A percentile compares a stretch with the other conserved stretches of the same genome.
phyloP scores from a whole-genome alignment of 2,888 invertebrate species.

The Parnassius apollo region DNA sequence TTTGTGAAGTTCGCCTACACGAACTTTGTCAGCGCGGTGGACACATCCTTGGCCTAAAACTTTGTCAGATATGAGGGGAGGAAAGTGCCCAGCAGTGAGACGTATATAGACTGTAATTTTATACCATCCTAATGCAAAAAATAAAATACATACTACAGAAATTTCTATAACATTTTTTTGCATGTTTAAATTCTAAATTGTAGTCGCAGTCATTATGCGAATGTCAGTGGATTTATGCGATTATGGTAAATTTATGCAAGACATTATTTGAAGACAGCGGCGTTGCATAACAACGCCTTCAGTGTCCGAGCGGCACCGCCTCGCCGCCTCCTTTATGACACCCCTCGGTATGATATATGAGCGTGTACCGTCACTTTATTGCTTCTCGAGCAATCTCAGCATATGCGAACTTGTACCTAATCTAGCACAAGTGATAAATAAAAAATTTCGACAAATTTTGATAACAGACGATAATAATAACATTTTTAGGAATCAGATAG shows the following conservation, averaged over 20 bases:
- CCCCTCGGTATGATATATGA: constrained; percentile 70
- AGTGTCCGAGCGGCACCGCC: constrained; percentile 63
- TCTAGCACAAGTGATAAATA: constrained; percentile 31
- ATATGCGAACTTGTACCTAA: constrained; percentile 51
- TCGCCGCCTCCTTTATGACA: constrained; percentile 70
- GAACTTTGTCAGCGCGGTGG: no score
- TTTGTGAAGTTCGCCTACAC: no score
- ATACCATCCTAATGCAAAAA: no score
- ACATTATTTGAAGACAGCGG: constrained; percentile 74
- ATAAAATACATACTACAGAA: no score
- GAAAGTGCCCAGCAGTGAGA: no score
- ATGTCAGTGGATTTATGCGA: constrained; percentile 60
- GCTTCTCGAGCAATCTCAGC: constrained; percentile 53
- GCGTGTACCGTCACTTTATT: constrained; percentile 68
- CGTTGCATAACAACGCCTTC: constrained; percentile 75
- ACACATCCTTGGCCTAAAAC: no score
- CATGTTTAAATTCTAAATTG: background rate
- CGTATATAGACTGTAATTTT: no score
- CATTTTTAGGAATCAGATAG: no score
- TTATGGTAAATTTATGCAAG: constrained; percentile 78
- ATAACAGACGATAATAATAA: no score
- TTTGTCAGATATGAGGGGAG: no score
- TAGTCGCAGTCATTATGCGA: background rate
- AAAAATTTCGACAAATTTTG: background rate
- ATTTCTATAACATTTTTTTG: background rate